Percentiles rank a stretch among this genome's conserved stretches.
Evolutionary conservation across 2,113 vertebrate species (phyloP).

Genomic region (Platycercus adscitus): DNA sequence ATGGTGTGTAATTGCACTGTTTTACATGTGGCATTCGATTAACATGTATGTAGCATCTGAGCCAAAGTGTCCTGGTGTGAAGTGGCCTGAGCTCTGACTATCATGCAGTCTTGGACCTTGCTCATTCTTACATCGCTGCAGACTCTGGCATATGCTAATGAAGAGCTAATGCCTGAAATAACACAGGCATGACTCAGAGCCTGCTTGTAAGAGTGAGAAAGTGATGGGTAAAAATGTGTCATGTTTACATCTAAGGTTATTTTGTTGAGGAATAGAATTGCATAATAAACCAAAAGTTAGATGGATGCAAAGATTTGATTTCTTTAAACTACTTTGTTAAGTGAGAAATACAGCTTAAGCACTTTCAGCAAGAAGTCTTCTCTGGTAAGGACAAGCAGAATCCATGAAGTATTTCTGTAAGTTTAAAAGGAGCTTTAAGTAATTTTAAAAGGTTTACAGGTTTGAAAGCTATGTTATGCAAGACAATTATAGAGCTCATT

Average conservation of each 20-base stretch:
- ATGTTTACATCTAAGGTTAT: neutral
- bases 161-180: neutral
- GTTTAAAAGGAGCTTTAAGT: constrained; percentile 23
- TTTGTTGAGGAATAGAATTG: neutral
- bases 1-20: neutral
- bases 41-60: neutral
- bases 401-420: neutral
- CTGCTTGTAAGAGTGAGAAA: neutral
- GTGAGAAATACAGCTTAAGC: neutral
- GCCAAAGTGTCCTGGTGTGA: neutral
- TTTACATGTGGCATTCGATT: neutral
- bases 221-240: neutral
- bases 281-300: neutral
- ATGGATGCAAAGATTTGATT: neutral
- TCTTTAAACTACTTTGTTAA: neutral
- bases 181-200: neutral
- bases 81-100: neutral
- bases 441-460: constrained; percentile 17
- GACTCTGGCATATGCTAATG: neutral
- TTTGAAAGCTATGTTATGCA: constrained; percentile 7
- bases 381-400: neutral
- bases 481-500: constrained; percentile 42
- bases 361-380: neutral
- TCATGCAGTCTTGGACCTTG: neutral
- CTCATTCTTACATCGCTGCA: neutral